Evolutionary conservation across 2,888 invertebrate genomes (phyloP).

Genomic region (Habroteleia sp.): DNA sequence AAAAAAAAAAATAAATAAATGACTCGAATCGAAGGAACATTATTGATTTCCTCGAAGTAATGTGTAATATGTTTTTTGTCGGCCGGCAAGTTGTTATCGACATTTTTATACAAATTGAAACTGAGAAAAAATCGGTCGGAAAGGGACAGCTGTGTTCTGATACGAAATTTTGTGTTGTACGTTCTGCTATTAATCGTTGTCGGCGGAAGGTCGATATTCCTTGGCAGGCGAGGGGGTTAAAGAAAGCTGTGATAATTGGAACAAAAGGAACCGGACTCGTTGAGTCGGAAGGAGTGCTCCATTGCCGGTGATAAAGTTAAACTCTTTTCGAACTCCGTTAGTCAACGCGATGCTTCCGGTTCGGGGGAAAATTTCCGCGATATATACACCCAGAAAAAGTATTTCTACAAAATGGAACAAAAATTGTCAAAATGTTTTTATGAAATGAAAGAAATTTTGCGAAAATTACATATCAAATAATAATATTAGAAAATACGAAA

Average conservation of each 20-base stretch:
- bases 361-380: slow-evolving; percentile 63
- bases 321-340: slow-evolving; percentile 73
- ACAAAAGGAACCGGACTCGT: slow-evolving; percentile 68
- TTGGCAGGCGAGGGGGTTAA: slow-evolving; percentile 57
- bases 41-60: slow-evolving; percentile 1
- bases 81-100: slow-evolving; percentile 17
- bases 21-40: slow-evolving; percentile 4
- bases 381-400: slow-evolving; percentile 26
- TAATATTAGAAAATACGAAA: slow-evolving; percentile 9
- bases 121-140: slow-evolving; percentile 14
- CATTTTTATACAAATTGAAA: slow-evolving; percentile 35
- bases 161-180: slow-evolving; percentile 65
- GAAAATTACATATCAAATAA: slow-evolving; percentile 21
- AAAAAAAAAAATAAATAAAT: slow-evolving; percentile 12
- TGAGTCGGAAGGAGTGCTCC: slow-evolving; percentile 63
- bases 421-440: slow-evolving; percentile 11
- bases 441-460: slow-evolving; percentile 9
- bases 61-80: slow-evolving; percentile 1
- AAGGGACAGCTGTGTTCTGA: slow-evolving; percentile 12
- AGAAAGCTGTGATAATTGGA: slow-evolving; percentile 71
- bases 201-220: slow-evolving; percentile 69
- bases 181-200: slow-evolving; percentile 65
- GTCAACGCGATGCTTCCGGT: slow-evolving; percentile 67
- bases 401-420: slow-evolving; percentile 22
- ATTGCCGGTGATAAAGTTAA: slow-evolving; percentile 70